Conservation (phyloP, 2,888 invertebrate species). For the Coenonympha arcania region DNA sequence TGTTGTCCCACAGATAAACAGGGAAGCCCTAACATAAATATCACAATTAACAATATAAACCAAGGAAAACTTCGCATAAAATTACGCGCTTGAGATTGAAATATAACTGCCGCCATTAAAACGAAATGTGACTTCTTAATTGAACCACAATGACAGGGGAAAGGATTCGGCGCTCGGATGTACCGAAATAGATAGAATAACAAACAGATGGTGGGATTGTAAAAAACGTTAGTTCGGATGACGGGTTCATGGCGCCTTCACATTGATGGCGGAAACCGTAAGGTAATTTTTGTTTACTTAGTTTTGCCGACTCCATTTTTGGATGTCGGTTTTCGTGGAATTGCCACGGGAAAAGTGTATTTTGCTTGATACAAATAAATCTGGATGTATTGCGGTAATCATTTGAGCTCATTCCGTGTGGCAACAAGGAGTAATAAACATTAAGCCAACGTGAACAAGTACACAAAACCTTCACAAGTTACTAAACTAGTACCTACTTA, state of each 20-base stretch:
- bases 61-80: slow-evolving; percentile 47
- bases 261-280: slow-evolving; percentile 23
- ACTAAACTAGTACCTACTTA: too few species aligned
- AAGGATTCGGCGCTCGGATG: slow-evolving; percentile 42
- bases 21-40: slow-evolving; percentile 42
- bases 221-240: slow-evolving; percentile 46
- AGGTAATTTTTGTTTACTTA: slow-evolving; percentile 16
- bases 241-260: slow-evolving; percentile 38
- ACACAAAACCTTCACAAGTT: too few species aligned
- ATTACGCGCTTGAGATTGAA: slow-evolving; percentile 44
- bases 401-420: too few species aligned
- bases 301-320: too few species aligned
- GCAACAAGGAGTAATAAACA: too few species aligned
- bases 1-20: not conserved
- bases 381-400: too few species aligned
- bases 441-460: too few species aligned
- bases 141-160: slow-evolving; percentile 59
- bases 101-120: slow-evolving; percentile 54
- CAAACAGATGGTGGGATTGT: slow-evolving; percentile 59
- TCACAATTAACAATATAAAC: slow-evolving; percentile 54
- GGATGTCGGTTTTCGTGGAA: too few species aligned
- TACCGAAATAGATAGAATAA: slow-evolving; percentile 62
- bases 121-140: slow-evolving; percentile 56
- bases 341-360: too few species aligned
- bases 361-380: too few species aligned